Percentiles rank a stretch among this genome's conserved stretches.
phyloP scores from a whole-genome alignment of 2,797 vertebrate species.

The Scarus forsteni region DNA sequence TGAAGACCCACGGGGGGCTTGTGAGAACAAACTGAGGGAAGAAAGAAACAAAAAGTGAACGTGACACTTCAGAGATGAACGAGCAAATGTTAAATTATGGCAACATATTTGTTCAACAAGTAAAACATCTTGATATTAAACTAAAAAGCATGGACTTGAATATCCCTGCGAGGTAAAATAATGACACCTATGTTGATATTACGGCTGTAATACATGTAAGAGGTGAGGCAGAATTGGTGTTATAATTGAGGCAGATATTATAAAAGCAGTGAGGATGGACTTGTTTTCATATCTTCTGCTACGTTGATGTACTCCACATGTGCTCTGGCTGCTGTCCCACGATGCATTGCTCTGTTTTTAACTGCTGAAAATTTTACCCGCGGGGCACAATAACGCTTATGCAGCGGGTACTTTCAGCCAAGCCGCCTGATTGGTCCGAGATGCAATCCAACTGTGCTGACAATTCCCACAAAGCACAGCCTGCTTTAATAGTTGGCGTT shows the following conservation, averaged over 20 bases:
- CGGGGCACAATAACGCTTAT: slow-evolving; percentile 57
- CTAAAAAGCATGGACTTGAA: background rate
- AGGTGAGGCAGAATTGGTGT: background rate
- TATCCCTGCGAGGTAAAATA: background rate
- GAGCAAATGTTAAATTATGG: background rate
- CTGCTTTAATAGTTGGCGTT: slow-evolving; percentile 37
- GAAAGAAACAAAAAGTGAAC: slow-evolving; percentile 6
- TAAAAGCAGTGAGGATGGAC: background rate
- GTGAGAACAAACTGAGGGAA: slow-evolving; percentile 1
- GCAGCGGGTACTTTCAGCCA: slow-evolving; percentile 43
- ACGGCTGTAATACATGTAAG: background rate
- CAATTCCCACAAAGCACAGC: slow-evolving; percentile 56
- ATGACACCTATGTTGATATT: slow-evolving; percentile 1
- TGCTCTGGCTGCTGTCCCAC: slow-evolving; percentile 31
- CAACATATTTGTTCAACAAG: background rate
- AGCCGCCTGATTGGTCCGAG: slow-evolving; percentile 47
- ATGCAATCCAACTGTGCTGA: slow-evolving; percentile 54
- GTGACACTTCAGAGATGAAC: slow-evolving; percentile 3
- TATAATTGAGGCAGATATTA: background rate
- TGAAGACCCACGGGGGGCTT: slow-evolving; percentile 2
- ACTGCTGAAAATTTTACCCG: slow-evolving; percentile 51
- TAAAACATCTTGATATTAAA: background rate
- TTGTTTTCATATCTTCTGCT: slow-evolving; percentile 24
- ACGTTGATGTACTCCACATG: slow-evolving; percentile 24
- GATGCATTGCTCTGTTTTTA: slow-evolving; percentile 51